Evolutionary conservation across 2,113 vertebrate species (phyloP).

Genomic region (Trogon melanurus): DNA sequence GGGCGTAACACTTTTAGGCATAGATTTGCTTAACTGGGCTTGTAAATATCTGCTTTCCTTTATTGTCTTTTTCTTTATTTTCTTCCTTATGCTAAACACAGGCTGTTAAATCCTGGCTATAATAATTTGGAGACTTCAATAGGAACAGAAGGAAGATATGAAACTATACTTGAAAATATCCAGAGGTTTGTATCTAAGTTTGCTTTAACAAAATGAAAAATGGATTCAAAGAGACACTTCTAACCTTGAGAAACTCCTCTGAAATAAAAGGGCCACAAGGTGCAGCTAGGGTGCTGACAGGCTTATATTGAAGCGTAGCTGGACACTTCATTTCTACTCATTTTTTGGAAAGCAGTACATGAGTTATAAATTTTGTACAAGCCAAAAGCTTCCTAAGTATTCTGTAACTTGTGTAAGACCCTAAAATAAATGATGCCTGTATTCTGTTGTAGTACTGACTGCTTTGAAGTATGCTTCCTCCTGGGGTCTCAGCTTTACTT

Average conservation of each 20-base stretch:
- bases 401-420: neutral
- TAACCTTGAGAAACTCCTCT: neutral
- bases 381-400: neutral
- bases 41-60: neutral
- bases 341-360: neutral
- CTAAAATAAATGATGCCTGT: neutral
- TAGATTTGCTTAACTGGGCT: neutral
- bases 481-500: neutral
- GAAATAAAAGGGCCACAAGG: neutral
- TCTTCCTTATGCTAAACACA: neutral
- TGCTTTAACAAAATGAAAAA: neutral
- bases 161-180: neutral
- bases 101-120: neutral
- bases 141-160: neutral
- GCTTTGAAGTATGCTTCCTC: neutral
- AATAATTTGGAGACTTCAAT: neutral
- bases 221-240: neutral
- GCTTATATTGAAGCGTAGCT: neutral
- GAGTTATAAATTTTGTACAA: neutral
- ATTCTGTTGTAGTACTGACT: neutral
- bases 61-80: neutral
- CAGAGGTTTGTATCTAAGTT: neutral
- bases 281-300: neutral
- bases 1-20: neutral
- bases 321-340: fast-evolving